Percentiles rank a stretch among this genome's conserved stretches.
Evolutionary conservation across 2,888 invertebrate species (phyloP).

Genomic region (Drosophila trichaetosa): DNA sequence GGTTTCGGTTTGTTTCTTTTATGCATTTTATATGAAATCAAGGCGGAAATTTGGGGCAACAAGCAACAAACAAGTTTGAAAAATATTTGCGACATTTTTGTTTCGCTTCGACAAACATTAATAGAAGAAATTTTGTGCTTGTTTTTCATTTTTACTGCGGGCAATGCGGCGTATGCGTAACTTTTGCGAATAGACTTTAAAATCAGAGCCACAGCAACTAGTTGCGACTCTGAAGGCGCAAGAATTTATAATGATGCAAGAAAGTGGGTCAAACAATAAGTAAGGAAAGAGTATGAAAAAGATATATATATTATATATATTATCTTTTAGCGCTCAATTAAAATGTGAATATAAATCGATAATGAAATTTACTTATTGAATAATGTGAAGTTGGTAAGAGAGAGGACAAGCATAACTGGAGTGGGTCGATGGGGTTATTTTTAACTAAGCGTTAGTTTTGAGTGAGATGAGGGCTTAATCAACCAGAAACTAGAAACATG

Average conservation of each 20-base stretch:
- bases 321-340: neutral
- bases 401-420: neutral
- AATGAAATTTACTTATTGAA: neutral
- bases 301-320: neutral
- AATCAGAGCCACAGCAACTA: slow-evolving; percentile 29
- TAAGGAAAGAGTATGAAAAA: neutral
- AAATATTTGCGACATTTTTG: slow-evolving; percentile 60
- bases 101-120: slow-evolving; percentile 33
- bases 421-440: neutral
- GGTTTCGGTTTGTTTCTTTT: slow-evolving; percentile 29
- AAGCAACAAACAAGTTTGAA: neutral
- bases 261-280: slow-evolving; percentile 12
- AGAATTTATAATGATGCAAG: neutral
- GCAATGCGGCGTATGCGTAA: slow-evolving; percentile 58
- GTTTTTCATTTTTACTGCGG: neutral
- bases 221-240: slow-evolving; percentile 14
- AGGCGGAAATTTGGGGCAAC: neutral
- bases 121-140: neutral
- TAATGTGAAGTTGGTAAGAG: neutral
- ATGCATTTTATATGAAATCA: slow-evolving; percentile 68
- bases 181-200: slow-evolving; percentile 32
- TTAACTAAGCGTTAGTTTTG: neutral
- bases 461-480: neutral
- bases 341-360: neutral
- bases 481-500: neutral